Base-by-base conservation (phyloP, 2,888 invertebrate species). In the Labia minor region DNA sequence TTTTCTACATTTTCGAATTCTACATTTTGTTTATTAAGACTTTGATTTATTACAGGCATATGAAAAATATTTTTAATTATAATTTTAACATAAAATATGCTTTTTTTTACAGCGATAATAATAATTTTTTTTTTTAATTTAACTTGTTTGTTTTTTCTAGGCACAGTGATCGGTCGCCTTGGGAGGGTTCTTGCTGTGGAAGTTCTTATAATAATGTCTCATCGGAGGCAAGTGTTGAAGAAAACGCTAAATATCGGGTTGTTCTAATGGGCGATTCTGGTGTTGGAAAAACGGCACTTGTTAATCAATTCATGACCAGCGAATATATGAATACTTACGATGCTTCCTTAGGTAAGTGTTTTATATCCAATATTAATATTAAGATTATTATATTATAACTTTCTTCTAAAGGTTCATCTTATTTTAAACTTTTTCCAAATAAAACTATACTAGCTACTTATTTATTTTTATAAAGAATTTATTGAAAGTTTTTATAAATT, bases 321-420 rank as follows among this genome's bases (percentile, higher is more conserved):
- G 95, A 95, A 75, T 94, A 95, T 75, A 92, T 94, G 88, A 93
- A 94, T 78, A 93, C 94, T 0, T 95, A 95, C 77, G 94, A 95
- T 75, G 91, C 92, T 1, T 93, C 92, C 74, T 79, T 92, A 75
- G 92, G 92, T 92, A 80, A 86, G 85, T 79, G 67, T 62, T 20
- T 4, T 16, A 33, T 16, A n/a, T 14, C 49, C 6, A 33, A 33
- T 33, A 33, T 49, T 49, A n/a, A n/a, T 4, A 49, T 10, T 49
- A 49, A 49, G 2, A 16, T 14, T 49, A n/a, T 49, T 49, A 8
- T 49, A 8, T 10, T 49, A 8, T n/a, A 11, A n/a, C 14, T 10
- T 16, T 10, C n/a, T 49, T n/a, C n/a, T n/a, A n/a, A n/a, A n/a
- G n/a, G n/a, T n/a, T n/a, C n/a, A n/a, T n/a, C n/a, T n/a, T n/a